Conservation (phyloP, 2,113 vertebrate genomes). For the Chaenocephalus aceratus region DNA sequence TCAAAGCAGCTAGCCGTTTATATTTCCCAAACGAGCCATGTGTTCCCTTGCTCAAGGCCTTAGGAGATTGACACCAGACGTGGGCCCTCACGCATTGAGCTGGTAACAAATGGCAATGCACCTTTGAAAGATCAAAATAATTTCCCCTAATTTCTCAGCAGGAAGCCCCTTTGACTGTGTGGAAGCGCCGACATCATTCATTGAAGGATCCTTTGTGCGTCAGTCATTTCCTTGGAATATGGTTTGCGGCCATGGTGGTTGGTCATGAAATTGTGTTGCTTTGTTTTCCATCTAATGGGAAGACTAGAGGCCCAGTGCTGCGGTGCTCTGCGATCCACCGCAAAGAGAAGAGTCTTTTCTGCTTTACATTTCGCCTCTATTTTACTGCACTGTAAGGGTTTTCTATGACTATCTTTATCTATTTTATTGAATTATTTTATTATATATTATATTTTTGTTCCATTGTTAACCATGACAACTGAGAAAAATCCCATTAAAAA, state of each 20-base stretch:
- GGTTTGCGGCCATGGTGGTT: background rate
- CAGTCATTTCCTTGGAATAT: constrained; percentile 9
- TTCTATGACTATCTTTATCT: background rate
- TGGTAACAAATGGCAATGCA: constrained; percentile 27
- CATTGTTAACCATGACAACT: background rate
- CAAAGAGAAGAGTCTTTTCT: background rate
- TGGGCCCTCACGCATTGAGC: constrained; percentile 7
- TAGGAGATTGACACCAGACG: constrained; percentile 41
- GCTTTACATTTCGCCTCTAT: background rate
- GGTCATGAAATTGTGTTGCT: constrained; percentile 12
- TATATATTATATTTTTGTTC: background rate
- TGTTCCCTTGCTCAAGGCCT: constrained; percentile 40
- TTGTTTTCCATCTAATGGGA: constrained; percentile 3
- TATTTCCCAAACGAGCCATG: constrained; percentile 57
- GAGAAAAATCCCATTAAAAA: background rate
- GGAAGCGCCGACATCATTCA: background rate
- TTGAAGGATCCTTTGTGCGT: background rate
- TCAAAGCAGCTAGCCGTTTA: constrained; percentile 30
- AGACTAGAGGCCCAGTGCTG: background rate
- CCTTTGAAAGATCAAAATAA: constrained; percentile 23
- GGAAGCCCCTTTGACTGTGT: background rate
- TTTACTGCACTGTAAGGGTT: background rate
- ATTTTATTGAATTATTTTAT: background rate
- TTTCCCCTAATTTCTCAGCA: constrained; percentile 17
- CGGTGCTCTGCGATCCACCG: background rate